phyloP scores from a whole-genome alignment of 2,797 vertebrate genomes.

The Pelodytes ibericus region DNA sequence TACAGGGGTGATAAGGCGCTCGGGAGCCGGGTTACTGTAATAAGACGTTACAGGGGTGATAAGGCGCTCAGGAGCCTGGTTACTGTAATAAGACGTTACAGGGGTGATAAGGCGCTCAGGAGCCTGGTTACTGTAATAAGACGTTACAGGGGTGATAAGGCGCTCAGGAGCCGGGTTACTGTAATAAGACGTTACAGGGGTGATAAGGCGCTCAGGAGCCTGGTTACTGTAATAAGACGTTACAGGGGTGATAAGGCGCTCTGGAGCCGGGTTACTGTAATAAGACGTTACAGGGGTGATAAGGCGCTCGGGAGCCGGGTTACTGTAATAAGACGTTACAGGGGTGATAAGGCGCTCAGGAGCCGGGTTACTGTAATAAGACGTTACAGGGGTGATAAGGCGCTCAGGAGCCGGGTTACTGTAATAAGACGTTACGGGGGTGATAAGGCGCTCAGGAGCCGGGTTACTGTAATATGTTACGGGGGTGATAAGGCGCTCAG shows the following conservation, averaged over 20 bases:
- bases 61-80: constrained; percentile 7
- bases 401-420: constrained; percentile 20
- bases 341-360: too few relatives aligned
- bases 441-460: constrained; percentile 8
- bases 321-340: too few relatives aligned
- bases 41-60: constrained; percentile 23
- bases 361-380: too few relatives aligned
- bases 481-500: too few relatives aligned
- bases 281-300: constrained; percentile 1
- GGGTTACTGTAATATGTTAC: constrained; percentile 9
- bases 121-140: too few relatives aligned
- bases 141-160: too few relatives aligned
- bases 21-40: constrained; percentile 19
- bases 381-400: not conserved
- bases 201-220: constrained; percentile 19
- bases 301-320: too few relatives aligned
- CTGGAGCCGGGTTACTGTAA: constrained; percentile 11
- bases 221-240: constrained; percentile 21
- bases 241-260: constrained; percentile 16
- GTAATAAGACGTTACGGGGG: constrained; percentile 24
- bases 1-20: not conserved
- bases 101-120: too few relatives aligned
- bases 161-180: too few relatives aligned
- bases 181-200: too few relatives aligned
- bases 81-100: constrained; percentile 6